These are phyloP conservation scores for Erpornis zantholeuca DNA, from an alignment of 2,113 vertebrate species.

Conservation along the genomic window DNA sequence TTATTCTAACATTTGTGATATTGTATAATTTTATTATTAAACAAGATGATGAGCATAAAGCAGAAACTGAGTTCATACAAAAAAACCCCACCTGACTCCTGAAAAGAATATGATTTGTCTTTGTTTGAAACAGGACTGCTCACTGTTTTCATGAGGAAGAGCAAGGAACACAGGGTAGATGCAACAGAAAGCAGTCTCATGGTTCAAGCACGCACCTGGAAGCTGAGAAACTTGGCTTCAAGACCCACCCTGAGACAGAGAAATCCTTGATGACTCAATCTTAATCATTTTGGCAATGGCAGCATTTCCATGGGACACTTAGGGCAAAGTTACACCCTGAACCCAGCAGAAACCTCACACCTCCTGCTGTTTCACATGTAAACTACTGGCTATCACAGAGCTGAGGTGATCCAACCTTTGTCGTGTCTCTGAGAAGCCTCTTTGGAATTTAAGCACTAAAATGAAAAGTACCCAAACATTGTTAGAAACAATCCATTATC, in stretches of 20 bases:
- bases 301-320: background rate
- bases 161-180: background rate
- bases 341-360: background rate
- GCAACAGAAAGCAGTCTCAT: background rate
- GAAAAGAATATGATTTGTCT: background rate
- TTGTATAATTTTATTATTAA: background rate
- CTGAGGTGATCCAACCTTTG: background rate
- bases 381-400: background rate
- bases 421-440: background rate
- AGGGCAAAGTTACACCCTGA: background rate
- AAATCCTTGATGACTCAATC: background rate
- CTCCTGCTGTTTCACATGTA: background rate
- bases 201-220: background rate
- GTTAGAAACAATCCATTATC: background rate
- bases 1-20: background rate
- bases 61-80: background rate
- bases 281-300: background rate
- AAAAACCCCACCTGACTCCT: background rate
- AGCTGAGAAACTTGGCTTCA: background rate
- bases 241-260: background rate
- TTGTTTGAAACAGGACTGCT: background rate
- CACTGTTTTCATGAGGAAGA: background rate
- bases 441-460: background rate
- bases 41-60: background rate
- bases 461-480: background rate